phyloP scores from a whole-genome alignment of 2,113 vertebrate genomes.

The Gnathonemus echidnorhynchus region DNA sequence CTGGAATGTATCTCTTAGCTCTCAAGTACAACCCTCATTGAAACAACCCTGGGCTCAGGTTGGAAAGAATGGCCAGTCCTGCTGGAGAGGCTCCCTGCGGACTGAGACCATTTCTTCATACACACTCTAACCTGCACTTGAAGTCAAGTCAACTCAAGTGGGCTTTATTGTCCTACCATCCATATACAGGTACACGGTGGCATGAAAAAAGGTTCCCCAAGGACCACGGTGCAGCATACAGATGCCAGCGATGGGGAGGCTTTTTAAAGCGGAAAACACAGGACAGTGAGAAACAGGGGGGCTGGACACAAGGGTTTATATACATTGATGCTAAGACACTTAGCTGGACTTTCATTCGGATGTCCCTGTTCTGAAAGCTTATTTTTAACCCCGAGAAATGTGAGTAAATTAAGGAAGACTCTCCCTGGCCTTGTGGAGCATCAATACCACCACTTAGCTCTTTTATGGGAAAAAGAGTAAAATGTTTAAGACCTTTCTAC shows the following conservation, averaged over 20 bases:
- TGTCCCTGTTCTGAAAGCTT: neutral
- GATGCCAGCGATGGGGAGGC: neutral
- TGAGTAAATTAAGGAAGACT: neutral
- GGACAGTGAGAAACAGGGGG: neutral
- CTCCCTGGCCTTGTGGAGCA: neutral
- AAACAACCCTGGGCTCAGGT: neutral
- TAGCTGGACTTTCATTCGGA: neutral
- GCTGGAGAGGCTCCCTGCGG: neutral
- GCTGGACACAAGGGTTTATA: neutral
- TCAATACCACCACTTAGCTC: neutral
- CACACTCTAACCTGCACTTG: neutral
- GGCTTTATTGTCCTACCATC: neutral
- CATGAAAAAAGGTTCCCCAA: neutral
- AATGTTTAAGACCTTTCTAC: neutral
- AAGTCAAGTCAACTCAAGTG: neutral
- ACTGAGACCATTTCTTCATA: neutral
- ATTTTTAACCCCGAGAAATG: neutral
- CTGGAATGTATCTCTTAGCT: neutral
- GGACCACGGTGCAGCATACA: neutral
- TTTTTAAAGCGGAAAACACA: neutral
- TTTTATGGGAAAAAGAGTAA: neutral
- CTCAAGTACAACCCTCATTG: neutral
- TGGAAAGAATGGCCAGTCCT: neutral
- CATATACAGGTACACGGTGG: neutral
- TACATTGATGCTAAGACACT: neutral